Conservation (phyloP, 2,113 vertebrate species). For the Machaerirhynchus nigripectus region DNA sequence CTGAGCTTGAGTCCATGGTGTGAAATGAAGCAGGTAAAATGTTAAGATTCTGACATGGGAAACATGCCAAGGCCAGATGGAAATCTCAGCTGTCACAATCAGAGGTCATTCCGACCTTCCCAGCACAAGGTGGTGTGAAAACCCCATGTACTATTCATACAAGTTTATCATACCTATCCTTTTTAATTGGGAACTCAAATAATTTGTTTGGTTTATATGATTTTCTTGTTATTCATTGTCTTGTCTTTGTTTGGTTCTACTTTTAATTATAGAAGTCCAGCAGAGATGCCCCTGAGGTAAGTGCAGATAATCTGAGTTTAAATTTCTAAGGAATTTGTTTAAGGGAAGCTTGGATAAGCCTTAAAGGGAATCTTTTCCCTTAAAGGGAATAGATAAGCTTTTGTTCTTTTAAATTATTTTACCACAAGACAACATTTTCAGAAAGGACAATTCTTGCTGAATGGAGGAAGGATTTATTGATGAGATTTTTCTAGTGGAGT, state of each 20-base stretch:
- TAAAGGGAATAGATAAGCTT: background rate
- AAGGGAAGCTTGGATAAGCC: background rate
- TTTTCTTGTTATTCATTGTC: background rate
- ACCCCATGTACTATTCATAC: background rate
- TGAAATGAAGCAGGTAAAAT: background rate
- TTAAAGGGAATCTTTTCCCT: background rate
- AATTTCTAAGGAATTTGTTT: background rate
- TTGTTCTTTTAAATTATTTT: slow-evolving; percentile 1
- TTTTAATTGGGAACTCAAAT: background rate
- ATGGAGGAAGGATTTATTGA: background rate
- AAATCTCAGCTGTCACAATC: slow-evolving; percentile 26
- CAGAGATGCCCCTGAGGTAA: background rate
- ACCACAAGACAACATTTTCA: background rate
- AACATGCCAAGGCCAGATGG: slow-evolving; percentile 49
- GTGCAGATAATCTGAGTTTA: background rate
- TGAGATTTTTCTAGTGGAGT: background rate
- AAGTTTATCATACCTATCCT: background rate
- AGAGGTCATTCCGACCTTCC: slow-evolving; percentile 37
- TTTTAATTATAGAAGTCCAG: background rate
- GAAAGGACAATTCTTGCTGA: background rate
- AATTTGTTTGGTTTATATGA: background rate
- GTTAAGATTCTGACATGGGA: background rate
- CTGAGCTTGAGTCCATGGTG: background rate
- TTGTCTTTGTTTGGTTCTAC: background rate
- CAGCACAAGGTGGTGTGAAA: background rate